Percentiles rank a stretch among this genome's conserved stretches.
phyloP scores from a whole-genome alignment of 2,888 invertebrate species.

The Aphodius sticticus region DNA sequence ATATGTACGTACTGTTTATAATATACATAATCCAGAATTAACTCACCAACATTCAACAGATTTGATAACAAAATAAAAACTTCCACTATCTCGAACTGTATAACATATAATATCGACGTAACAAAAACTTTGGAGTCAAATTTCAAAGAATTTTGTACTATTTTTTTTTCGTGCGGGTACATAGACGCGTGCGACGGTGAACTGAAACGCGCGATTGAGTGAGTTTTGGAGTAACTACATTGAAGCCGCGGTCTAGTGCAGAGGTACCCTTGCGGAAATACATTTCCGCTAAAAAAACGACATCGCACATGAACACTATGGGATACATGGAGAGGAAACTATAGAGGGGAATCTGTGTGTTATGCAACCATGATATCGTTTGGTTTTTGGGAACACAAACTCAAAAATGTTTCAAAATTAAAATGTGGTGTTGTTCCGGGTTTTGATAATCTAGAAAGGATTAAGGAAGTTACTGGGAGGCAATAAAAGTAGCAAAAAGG shows the following conservation, averaged over 20 bases:
- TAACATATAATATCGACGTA: neutral
- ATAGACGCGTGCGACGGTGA: neutral
- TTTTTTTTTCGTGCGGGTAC: neutral
- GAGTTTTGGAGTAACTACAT: constrained; percentile 22
- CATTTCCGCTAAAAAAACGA: constrained; percentile 31
- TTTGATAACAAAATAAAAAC: neutral
- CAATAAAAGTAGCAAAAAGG: no score
- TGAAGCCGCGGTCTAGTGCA: neutral
- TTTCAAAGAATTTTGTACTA: neutral
- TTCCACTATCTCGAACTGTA: neutral
- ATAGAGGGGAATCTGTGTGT: neutral
- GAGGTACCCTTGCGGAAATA: constrained; percentile 35
- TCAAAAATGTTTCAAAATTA: neutral
- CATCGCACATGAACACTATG: neutral
- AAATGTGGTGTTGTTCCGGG: no score
- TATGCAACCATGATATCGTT: constrained; percentile 16
- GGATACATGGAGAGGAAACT: neutral
- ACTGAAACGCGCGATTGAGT: neutral
- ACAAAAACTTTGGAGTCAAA: neutral
- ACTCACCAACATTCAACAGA: neutral
- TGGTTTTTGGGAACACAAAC: neutral
- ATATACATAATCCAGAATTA: neutral
- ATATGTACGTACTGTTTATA: neutral
- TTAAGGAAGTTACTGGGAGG: no score
- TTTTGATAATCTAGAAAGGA: no score